phyloP scores from a whole-genome alignment of 92 coral and sea anemone species.

The Porites lobata region DNA sequence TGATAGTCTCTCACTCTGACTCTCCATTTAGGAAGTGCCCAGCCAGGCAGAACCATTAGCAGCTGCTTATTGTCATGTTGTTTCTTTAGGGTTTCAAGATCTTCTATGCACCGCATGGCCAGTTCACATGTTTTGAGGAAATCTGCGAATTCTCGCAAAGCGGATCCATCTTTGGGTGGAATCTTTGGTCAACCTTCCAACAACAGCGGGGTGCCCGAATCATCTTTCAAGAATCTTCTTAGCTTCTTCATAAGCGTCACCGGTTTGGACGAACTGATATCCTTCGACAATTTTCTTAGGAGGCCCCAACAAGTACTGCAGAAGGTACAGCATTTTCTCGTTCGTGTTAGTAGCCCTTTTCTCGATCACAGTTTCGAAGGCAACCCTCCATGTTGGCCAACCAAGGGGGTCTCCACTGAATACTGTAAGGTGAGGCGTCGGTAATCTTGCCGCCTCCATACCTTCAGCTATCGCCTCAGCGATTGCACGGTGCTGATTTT shows the following conservation, averaged over 20 bases:
- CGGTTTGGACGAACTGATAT: constrained; percentile 61
- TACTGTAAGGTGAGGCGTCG: constrained; percentile 41
- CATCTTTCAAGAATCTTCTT: constrained; percentile 53
- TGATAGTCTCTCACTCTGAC: constrained; percentile 60
- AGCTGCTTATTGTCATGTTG: constrained; percentile 67
- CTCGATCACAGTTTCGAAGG: constrained; percentile 70
- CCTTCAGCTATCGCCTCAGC: constrained; percentile 55
- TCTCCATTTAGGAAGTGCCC: constrained; percentile 78
- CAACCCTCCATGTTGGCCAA: constrained; percentile 64
- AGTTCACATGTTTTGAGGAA: constrained; percentile 60
- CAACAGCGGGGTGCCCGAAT: constrained; percentile 72
- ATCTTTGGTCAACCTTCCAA: constrained; percentile 69
- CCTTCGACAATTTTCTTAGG: constrained; percentile 69
- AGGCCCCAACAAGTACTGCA: constrained; percentile 54
- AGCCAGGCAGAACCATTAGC: constrained; percentile 56
- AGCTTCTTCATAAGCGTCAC: constrained; percentile 54
- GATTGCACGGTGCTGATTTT: constrained; percentile 12
- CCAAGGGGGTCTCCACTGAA: constrained; percentile 63
- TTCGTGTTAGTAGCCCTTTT: constrained; percentile 40
- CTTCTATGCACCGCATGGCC: constrained; percentile 67
- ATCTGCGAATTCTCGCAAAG: constrained; percentile 64
- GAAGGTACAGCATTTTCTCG: constrained; percentile 50
- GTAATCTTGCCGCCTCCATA: constrained; percentile 66
- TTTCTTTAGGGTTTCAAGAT: constrained; percentile 57
- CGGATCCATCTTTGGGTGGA: constrained; percentile 59